Evolutionary conservation across 1,140 invertebrate species (phyloP), one percentile per base, ranked within the genome.

Genomic region (Aricia agestis): DNA sequence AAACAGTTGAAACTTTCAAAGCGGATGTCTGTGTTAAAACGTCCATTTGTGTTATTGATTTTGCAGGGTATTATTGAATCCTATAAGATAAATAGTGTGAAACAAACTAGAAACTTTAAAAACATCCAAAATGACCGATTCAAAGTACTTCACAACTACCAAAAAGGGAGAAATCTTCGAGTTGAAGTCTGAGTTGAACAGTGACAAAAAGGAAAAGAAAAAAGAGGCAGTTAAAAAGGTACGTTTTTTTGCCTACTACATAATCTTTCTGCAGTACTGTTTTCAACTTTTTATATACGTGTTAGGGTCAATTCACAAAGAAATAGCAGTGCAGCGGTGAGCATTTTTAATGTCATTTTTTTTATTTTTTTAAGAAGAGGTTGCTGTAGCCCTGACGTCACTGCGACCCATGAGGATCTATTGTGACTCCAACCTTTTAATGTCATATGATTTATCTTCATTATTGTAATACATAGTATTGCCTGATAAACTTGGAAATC

Each of bases 131-230:
- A 99, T 99, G 98, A 99, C 99, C 61, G 99, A 99, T 92, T 99
- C 99, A 61, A 99, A 99, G 90, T 99, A 99, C 93, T 99, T 99
- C 86, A 99, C 98, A 7, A 99, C 99, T 73, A 99, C 98, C 71
- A 99, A 99, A 92, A 99, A 99, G 91, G 99, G 98, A 82, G 98
- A 99, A 93, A 99, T 99, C 83, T 99, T 99, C 92, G 98, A 99
- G 92, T 92, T 99, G 52, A 99, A 99, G 92, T 99, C 98, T 61
- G 99, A 99, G 90, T 93, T 99, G 15, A 99, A 99, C 88, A 99
- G 98, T 94, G 99, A 99, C 83, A 99, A 99, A 91, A 99, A 99
- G 87, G 99, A 99, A 84, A 99, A 99, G 93, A 99, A 99, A 87
- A 97, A 99, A 87, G 99, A 99, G 92, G 99, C 99, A 74, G 99